Evolutionary conservation across 2,888 invertebrate genomes (phyloP), one percentile per base, ranked within the genome.

Genomic region (Agonum fuliginosum): DNA sequence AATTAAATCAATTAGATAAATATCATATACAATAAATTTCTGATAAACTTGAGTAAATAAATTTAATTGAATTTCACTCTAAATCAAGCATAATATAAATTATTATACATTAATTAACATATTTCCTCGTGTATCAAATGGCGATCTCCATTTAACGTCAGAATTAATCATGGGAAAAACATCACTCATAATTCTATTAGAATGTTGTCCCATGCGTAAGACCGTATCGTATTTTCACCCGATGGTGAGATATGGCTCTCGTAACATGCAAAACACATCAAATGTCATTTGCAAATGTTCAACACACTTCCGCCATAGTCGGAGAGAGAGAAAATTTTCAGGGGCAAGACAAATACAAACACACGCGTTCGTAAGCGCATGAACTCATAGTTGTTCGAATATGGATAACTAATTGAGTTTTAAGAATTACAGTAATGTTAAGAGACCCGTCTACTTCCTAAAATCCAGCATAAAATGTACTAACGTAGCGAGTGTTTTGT

Each of bases 221-320:
- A 12, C 22, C 24, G n/a, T 54, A 54, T 24, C 54, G 12, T 54
- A 54, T 54, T 54, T 54, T 24, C 54, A 54, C 3, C 48, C 54
- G 54, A 54, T 54, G 22, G 4, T 4, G 54, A 54, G 54, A 54
- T 54, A 54, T 12, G 2, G 54, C 20, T 2, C 6, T 12, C 22
- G 5, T 22, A 54, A 54, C 54, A 54, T 54, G 54, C 54, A 54
- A 54, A 54, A 54, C 54, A 54, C 54, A 54, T 54, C 54, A 54
- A 54, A 54, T 54, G 54, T 54, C 54, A 54, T 54, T 54, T 54
- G 54, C 54, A 54, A 54, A 54, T 24, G 54, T 54, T n/a, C 19
- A 12, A 27, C 24, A 24, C 3, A 24, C 12, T 24, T 54, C 24
- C n/a, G 37, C 1, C 12, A 54, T 54, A 12, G 54, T 5, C 54